Evolutionary conservation across 2,113 vertebrate genomes (phyloP).

Genomic region (Pollachius pollachius): DNA sequence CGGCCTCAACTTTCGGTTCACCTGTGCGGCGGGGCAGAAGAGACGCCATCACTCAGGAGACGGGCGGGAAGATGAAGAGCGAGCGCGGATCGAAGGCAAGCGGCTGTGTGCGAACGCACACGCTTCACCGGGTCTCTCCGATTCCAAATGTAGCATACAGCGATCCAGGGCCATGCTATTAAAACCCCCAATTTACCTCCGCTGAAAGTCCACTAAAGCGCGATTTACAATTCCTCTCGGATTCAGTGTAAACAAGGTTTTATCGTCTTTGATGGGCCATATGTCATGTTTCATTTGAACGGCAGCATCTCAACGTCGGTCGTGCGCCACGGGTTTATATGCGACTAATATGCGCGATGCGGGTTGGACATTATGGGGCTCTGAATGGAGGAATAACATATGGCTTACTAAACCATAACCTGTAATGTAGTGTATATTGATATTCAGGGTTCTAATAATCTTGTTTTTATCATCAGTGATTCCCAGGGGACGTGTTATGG

Average conservation of each 20-base stretch:
- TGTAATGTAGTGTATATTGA: constrained; percentile 8
- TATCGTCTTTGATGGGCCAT: too few species aligned
- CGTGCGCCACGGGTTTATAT: too few species aligned
- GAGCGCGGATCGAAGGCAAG: constrained; percentile 40
- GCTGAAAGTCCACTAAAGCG: constrained; percentile 14
- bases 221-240: constrained; percentile 7
- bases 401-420: background rate
- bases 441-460: constrained; percentile 50
- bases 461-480: constrained; percentile 53
- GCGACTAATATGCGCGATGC: background rate
- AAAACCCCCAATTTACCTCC: constrained; percentile 15
- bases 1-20: constrained; percentile 61
- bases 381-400: background rate
- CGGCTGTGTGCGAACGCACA: constrained; percentile 49
- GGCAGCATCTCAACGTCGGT: too few species aligned
- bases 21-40: constrained; percentile 62
- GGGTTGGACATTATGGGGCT: background rate
- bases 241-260: too few species aligned
- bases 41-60: constrained; percentile 58
- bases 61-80: constrained; percentile 22
- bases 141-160: constrained; percentile 48
- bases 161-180: constrained; percentile 35
- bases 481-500: constrained; percentile 48
- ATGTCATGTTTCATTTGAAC: too few species aligned
- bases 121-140: constrained; percentile 29